These are phyloP conservation scores for Thunnus maccoyii DNA, from an alignment of 2,113 vertebrate species.

Conservation along the genomic window DNA sequence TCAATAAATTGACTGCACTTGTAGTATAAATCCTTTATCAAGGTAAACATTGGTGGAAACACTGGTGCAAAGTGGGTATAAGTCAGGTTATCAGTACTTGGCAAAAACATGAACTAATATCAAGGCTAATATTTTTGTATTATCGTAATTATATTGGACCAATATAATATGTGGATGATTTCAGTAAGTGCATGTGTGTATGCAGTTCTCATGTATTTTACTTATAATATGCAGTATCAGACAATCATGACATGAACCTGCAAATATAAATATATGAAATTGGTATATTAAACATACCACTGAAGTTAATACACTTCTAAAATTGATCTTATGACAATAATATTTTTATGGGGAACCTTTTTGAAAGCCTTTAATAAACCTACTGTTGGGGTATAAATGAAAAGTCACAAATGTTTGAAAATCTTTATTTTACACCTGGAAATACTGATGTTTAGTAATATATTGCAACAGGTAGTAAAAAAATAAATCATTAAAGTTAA, in stretches of 20 bases:
- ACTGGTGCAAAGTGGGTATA: not conserved
- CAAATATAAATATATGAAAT: not conserved
- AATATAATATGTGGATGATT: not conserved
- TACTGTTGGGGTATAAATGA: not conserved
- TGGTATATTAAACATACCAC: not conserved
- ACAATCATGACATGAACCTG: not conserved
- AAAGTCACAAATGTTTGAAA: not conserved
- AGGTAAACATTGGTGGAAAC: not conserved
- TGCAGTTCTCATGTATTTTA: conserved; percentile 5
- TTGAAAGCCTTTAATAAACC: not conserved
- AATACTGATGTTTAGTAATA: not conserved
- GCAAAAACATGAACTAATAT: no score
- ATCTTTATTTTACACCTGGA: not conserved
- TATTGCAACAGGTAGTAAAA: not conserved
- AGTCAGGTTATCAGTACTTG: not conserved
- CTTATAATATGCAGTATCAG: not conserved
- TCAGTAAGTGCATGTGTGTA: not conserved
- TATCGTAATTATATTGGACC: not conserved
- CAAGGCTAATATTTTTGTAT: not conserved
- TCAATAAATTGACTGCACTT: no score
- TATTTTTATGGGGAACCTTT: not conserved
- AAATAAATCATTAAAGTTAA: not conserved
- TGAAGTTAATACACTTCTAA: not conserved
- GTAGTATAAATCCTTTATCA: no score
- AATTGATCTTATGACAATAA: not conserved